These are phyloP conservation scores for Heliconius sara DNA, from an alignment of 2,888 invertebrate genomes.

Conservation along the genomic window DNA sequence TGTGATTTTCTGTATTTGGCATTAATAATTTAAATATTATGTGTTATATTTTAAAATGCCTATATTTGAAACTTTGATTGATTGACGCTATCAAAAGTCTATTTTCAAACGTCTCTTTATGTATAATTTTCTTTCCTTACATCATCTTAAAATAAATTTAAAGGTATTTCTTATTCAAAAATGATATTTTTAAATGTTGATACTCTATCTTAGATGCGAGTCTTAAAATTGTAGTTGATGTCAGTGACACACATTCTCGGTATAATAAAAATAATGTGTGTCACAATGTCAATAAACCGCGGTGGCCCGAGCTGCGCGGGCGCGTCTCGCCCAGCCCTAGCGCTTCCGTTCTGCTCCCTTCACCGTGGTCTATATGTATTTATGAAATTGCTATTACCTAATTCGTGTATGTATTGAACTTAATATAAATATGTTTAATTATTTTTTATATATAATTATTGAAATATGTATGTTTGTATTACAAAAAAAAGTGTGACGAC, in stretches of 20 bases:
- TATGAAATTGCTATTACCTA: background rate
- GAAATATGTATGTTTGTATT: background rate
- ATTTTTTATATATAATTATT: background rate
- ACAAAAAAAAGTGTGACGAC: too few relatives aligned
- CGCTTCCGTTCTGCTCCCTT: constrained; percentile 83
- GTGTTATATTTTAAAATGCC: too few relatives aligned
- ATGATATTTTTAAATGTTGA: background rate
- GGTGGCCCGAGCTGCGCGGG: constrained; percentile 57
- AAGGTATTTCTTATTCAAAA: background rate
- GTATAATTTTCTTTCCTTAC: too few relatives aligned
- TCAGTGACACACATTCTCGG: constrained; percentile 60
- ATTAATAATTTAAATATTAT: too few relatives aligned
- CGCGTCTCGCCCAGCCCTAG: constrained; percentile 82
- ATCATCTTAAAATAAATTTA: background rate
- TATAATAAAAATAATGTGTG: constrained; percentile 49
- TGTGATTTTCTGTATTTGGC: too few relatives aligned
- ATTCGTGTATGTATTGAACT: background rate
- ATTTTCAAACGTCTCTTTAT: too few relatives aligned
- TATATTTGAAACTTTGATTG: too few relatives aligned
- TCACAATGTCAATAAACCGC: constrained; percentile 56
- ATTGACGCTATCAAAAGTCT: too few relatives aligned
- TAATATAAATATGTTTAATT: background rate
- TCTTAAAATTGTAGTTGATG: constrained; percentile 59
- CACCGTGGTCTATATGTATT: background rate
- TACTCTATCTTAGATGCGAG: constrained; percentile 14